Evolutionary conservation across 2,888 invertebrate genomes (phyloP), one percentile per base, ranked within the genome.

Genomic region (Sinohyriopsis cumingii): DNA sequence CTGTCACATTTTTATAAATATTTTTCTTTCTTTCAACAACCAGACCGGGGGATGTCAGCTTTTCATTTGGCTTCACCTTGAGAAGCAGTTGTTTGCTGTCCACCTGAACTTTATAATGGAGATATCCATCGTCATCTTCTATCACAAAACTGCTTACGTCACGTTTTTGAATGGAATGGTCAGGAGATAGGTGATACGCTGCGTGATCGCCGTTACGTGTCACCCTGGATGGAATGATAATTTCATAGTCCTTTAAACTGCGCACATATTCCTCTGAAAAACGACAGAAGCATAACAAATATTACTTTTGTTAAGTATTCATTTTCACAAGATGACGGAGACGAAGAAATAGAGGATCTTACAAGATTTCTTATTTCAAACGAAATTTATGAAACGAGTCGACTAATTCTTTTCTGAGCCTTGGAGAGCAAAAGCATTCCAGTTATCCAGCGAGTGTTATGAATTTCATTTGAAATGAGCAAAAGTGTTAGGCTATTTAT

Each of bases 21-120:
- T 79, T 81, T 78, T 90, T 91, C 87, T 93, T 93, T 68, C 94
- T 92, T 90, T 96, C 95, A 79, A 96, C 92, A 73, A 95, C 91
- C 89, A 95, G 90, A 67, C 92, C 92, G 33, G 94, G 94, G 59
- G 93, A 92, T 83, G 94, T 92, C 87, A 95, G 94, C 75, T 93
- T 91, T 79, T 91, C 92, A 84, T 93, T 93, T 72, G 94, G 94
- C 62, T 85, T 81, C 69, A 92, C 77, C 67, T 90, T 84, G 71
- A 92, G 82, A 75, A 91, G 86, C 57, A 87, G 76, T 25, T 82
- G 80, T 61, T 78, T 69, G 25, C 82, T 82, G 9, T 83, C 78
- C 22, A 86, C 75, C n/a, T 79, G 75, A 63, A 87, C 67, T 65
- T 82, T 80, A 76, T 87, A 88, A 77, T 87, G 86, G 7, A 88